Conservation (phyloP, 2,888 invertebrate genomes). For the Pachymerium ferrugineum region DNA sequence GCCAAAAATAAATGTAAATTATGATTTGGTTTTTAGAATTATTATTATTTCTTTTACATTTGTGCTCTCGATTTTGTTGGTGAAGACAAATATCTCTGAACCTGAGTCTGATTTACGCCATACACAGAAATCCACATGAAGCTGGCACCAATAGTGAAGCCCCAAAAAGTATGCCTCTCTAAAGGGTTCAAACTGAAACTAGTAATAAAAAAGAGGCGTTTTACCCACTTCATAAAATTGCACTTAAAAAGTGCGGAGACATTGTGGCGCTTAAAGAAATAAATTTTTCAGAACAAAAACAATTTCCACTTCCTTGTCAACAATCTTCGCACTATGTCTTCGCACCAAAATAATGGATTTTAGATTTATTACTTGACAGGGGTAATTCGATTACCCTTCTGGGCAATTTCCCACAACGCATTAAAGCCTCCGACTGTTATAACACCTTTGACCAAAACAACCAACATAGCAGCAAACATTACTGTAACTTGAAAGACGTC, state of each 20-base stretch:
- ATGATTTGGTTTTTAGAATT: too few species aligned
- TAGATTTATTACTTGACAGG: not conserved
- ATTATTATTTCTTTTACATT: too few species aligned
- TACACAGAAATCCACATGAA: not conserved
- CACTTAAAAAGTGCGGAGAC: too few species aligned
- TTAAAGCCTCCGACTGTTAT: not conserved
- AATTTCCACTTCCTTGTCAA: too few species aligned
- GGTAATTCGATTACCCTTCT: not conserved
- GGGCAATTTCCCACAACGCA: not conserved
- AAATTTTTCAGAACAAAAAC: too few species aligned
- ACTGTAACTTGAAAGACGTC: not conserved
- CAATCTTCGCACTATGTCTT: too few species aligned
- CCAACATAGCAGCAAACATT: not conserved
- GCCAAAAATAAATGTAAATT: not conserved
- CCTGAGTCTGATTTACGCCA: not conserved
- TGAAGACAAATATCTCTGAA: not conserved
- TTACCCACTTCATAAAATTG: too few species aligned
- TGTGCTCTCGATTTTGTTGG: not conserved
- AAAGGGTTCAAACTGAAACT: not conserved
- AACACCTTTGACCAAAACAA: not conserved
- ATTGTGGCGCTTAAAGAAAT: too few species aligned
- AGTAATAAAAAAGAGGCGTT: not conserved
- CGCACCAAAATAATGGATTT: not conserved
- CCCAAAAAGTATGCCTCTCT: not conserved
- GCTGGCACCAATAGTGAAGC: not conserved